phyloP scores from a whole-genome alignment of 1,140 invertebrate species.

The Ditylenchus dipsaci region DNA sequence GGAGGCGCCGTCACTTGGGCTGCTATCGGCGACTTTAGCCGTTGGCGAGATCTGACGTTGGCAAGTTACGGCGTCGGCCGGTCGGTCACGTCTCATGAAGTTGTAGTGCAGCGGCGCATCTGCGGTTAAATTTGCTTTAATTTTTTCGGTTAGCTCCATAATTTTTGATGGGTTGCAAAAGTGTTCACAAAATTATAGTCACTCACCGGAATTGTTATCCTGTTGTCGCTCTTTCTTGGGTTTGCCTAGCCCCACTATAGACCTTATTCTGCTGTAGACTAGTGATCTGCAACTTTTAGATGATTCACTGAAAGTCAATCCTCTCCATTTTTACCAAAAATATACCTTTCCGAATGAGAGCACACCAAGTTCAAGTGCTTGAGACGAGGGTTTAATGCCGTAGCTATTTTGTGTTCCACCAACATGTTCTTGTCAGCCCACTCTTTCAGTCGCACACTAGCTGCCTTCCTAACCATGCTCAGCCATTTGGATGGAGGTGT shows the following conservation, averaged over 20 bases:
- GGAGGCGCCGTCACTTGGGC: too few relatives aligned
- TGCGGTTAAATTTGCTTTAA: too few relatives aligned
- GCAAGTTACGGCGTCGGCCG: too few relatives aligned
- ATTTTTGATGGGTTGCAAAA: too few relatives aligned
- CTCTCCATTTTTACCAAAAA: slow-evolving; percentile 6
- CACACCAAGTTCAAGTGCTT: slow-evolving; percentile 40
- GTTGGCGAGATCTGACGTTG: too few relatives aligned
- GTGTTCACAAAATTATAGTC: too few relatives aligned
- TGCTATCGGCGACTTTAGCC: too few relatives aligned
- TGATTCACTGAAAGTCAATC: neutral
- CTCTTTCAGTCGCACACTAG: slow-evolving; percentile 17
- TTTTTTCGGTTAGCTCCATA: too few relatives aligned
- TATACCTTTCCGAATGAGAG: slow-evolving; percentile 35
- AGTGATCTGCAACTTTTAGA: slow-evolving; percentile 13
- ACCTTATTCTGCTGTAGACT: slow-evolving; percentile 24
- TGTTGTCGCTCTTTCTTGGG: slow-evolving; percentile 2
- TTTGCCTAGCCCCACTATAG: slow-evolving; percentile 25
- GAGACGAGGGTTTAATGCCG: slow-evolving; percentile 40
- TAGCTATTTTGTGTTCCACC: slow-evolving; percentile 38
- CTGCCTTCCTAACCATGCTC: neutral
- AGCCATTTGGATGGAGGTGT: neutral
- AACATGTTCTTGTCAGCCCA: slow-evolving; percentile 35
- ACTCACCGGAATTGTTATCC: slow-evolving; percentile 9
- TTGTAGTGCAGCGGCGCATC: too few relatives aligned
- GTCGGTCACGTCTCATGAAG: too few relatives aligned